Conservation (phyloP, 2,113 vertebrate genomes). For the Paracyprichromis sp. region DNA sequence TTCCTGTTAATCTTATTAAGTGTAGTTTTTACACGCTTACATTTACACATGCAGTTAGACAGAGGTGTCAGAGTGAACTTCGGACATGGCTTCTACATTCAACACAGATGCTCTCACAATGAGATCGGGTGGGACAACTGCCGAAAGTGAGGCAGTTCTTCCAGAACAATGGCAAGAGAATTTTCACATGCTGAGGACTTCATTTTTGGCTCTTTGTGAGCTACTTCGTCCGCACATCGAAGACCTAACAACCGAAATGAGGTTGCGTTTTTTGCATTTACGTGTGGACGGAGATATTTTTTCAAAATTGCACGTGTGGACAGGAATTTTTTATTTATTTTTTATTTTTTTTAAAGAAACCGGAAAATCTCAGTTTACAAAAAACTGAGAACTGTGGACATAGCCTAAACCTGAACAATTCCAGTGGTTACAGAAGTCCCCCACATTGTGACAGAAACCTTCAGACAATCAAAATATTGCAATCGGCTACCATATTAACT, state of each 20-base stretch:
- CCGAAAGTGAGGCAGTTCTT: background rate
- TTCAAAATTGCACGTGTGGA: background rate
- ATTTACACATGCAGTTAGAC: background rate
- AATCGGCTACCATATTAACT: background rate
- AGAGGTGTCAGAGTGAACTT: background rate
- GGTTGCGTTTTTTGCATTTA: background rate
- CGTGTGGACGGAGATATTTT: rapidly evolving
- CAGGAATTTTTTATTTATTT: rapidly evolving
- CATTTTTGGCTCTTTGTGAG: background rate
- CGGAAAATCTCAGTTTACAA: background rate
- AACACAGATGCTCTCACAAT: background rate
- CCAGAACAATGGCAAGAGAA: rapidly evolving
- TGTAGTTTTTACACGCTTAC: background rate
- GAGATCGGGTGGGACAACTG: background rate
- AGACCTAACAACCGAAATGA: rapidly evolving
- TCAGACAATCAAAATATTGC: background rate
- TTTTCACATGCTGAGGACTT: background rate
- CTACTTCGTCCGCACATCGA: background rate
- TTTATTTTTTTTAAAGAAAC: background rate
- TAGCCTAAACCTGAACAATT: background rate
- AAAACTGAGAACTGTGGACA: background rate
- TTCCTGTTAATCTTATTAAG: rapidly evolving
- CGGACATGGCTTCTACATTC: background rate
- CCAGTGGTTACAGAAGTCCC: background rate
- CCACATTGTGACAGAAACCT: background rate